Evolutionary conservation across 2,797 vertebrate genomes (phyloP).

Genomic region (Crocidura indochinensis): DNA sequence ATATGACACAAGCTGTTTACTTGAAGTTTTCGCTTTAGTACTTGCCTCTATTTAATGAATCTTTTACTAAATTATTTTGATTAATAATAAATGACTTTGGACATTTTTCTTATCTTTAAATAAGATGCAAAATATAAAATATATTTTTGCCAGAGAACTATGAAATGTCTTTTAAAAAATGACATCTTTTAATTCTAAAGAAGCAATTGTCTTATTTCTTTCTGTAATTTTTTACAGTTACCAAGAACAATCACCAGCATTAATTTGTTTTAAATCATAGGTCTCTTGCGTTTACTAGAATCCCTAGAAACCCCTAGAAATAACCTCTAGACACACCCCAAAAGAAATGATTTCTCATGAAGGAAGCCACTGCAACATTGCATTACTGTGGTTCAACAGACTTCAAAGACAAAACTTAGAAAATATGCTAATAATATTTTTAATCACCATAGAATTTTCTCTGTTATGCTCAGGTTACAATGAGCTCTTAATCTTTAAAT

Average conservation of each 20-base stretch:
- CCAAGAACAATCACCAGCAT: not conserved
- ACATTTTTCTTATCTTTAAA: slow-evolving; percentile 3
- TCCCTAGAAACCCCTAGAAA: not conserved
- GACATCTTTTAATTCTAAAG: not conserved
- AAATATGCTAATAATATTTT: not conserved
- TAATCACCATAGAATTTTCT: not conserved
- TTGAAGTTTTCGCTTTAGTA: slow-evolving; percentile 19
- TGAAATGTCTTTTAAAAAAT: not conserved
- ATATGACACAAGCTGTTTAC: not conserved
- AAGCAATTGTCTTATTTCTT: not conserved
- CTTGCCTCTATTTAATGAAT: not conserved
- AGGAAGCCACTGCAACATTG: not conserved
- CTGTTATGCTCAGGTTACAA: not conserved
- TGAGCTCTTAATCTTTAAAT: slow-evolving; percentile 33
- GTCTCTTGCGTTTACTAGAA: not conserved
- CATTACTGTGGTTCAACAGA: not conserved
- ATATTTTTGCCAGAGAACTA: slow-evolving; percentile 28
- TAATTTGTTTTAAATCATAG: not conserved
- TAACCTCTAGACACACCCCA: not conserved
- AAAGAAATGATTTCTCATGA: not conserved
- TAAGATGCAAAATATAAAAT: not conserved
- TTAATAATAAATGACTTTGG: not conserved
- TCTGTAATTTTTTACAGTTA: not conserved
- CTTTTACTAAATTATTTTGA: slow-evolving; percentile 14
- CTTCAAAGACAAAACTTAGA: slow-evolving; percentile 42